These are phyloP conservation scores for Amphipyra berbera DNA, from an alignment of 2,888 invertebrate genomes.

Conservation along the genomic window DNA sequence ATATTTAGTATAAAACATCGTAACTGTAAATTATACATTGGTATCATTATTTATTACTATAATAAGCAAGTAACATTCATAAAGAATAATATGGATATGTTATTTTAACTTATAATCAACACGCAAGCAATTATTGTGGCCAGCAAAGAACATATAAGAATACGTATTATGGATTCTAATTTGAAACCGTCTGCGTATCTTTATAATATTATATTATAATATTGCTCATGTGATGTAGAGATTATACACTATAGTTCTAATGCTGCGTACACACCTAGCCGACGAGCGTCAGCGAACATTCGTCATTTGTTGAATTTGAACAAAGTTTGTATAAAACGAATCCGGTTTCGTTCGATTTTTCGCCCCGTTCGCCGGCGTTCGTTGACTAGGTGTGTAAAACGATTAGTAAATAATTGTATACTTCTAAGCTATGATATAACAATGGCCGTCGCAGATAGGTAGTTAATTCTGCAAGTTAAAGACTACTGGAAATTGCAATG, in stretches of 20 bases:
- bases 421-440: background rate
- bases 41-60: constrained; percentile 74
- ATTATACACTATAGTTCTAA: constrained; percentile 22
- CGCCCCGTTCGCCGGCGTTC: too few species aligned
- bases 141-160: constrained; percentile 79
- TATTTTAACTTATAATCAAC: constrained; percentile 75
- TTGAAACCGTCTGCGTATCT: constrained; percentile 69
- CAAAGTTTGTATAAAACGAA: too few species aligned
- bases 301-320: too few species aligned
- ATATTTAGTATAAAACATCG: constrained; percentile 47
- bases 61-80: constrained; percentile 75
- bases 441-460: too few species aligned
- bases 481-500: too few species aligned
- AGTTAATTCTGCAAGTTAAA: too few species aligned
- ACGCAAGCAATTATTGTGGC: constrained; percentile 78
- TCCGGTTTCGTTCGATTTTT: too few species aligned
- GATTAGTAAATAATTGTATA: constrained; percentile 31
- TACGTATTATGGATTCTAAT: constrained; percentile 78
- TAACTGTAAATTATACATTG: constrained; percentile 58
- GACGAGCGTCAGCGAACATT: too few species aligned
- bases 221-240: constrained; percentile 16
- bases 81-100: constrained; percentile 72
- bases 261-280: too few species aligned
- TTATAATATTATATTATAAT: constrained; percentile 69
- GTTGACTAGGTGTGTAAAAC: background rate